Evolutionary conservation across 2,888 invertebrate genomes (phyloP), one percentile per base, ranked within the genome.

Genomic region (Xanthorhoe designata): DNA sequence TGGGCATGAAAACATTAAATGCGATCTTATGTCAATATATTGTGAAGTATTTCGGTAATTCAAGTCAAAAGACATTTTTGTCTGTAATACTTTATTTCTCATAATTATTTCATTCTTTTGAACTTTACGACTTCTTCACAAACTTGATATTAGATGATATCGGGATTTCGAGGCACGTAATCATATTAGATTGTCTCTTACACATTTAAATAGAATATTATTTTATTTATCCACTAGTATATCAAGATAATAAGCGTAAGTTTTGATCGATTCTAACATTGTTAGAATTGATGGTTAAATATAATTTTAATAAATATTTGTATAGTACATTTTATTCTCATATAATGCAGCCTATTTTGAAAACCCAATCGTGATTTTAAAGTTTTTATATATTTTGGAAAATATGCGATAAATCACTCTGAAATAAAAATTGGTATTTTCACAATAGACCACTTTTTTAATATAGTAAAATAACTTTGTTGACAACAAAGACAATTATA

Each of bases 211-310:
- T 88, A 84, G 85, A 88, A 84, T 88, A 87, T 85, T 80, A 82
- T 83, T 86, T 82, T 83, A 85, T 82, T 78, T 66, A 73, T 76
- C 77, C 79, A 85, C 88, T 91, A 90, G 84, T 83, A 89, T 91
- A 91, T 88, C 86, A 83, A 90, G 89, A 89, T 92, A 92, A 89
- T 92, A 92, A 92, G 92, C 92, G 92, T 92, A 92, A 89, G 88
- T 87, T 85, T 79, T 82, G 80, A 86, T 84, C 85, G 78, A 83
- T 84, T 78, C 87, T 81, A 84, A 87, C 83, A 72, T 75, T 76
- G 81, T 86, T 78, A 81, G 85, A 85, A 84, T 80, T 77, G 78
- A 81, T 82, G 75, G 74, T 77, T 83, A 78, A 75, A 73, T 75
- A 71, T 74, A 62, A 55, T 72, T 70, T 70, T 74, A 66, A 72